A percentile compares a stretch with the other conserved stretches of the same genome.
Conservation (phyloP, 2,113 vertebrate species). For the Saguinus imperator region DNA sequence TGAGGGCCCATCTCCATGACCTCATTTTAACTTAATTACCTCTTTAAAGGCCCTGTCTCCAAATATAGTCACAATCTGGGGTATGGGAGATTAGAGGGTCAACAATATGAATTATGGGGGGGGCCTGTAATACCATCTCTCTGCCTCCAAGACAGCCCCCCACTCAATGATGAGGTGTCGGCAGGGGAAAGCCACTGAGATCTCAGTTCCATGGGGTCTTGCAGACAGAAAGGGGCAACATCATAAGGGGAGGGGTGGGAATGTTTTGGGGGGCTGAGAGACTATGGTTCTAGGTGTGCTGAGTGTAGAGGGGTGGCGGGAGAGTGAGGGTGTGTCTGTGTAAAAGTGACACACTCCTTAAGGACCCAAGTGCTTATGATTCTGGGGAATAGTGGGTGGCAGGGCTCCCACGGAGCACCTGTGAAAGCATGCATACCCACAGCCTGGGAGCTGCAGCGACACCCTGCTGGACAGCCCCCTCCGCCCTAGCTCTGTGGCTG, state of each 20-base stretch:
- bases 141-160: background rate
- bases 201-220: background rate
- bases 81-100: background rate
- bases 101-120: background rate
- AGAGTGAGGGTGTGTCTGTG: rapidly evolving
- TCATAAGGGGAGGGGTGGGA: background rate
- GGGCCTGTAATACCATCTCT: background rate
- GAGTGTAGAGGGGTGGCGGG: rapidly evolving
- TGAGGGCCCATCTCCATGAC: background rate
- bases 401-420: background rate
- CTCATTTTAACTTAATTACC: background rate
- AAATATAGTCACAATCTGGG: background rate
- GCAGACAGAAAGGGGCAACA: background rate
- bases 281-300: background rate
- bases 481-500: background rate
- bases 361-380: background rate
- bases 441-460: background rate
- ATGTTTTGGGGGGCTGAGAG: background rate
- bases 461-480: rapidly evolving
- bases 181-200: background rate
- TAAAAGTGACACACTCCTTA: background rate
- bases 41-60: background rate
- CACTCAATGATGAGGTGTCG: rapidly evolving
- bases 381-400: background rate
- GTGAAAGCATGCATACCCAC: background rate